Base-by-base conservation (phyloP, 2,797 vertebrate genomes). In the Coilia nasus region DNA sequence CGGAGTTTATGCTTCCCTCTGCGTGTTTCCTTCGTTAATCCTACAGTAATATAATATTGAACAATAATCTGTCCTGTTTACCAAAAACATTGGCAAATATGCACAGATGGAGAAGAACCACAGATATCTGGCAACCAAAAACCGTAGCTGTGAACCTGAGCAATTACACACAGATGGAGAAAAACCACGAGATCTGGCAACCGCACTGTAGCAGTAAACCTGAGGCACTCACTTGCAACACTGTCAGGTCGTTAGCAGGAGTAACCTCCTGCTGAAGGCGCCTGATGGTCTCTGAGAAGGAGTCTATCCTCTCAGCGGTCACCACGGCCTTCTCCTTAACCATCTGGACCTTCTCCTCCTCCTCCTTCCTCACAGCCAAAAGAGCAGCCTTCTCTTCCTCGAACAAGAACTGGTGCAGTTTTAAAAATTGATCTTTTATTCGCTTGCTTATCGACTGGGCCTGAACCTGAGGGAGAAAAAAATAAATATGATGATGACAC, bases 371-470 rank as follows among this genome's bases (percentile, higher is more conserved):
- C 46, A 96, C 88, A 0, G 88, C 93, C 1, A 90, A 91, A 47
- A 94, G 84, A 75, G 92, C 92, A 80, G 41, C 87, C 0, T 88
- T 89, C 87, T 96, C 95, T 21, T 96, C 93, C 0, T 91, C 81
- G 15, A 84, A 6, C 35, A 96, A 93, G 81, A 92, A 85, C 87
- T 92, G 90, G 84, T 91, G 94, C 28, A 96, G 93, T 88, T 93
- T 86, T 84, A 93, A 87, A 60, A 96, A 96, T 84, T 94, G 92
- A 15, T 81, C 88, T 81, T 90, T 94, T n/a, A 95, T 95, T 56
- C 64, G 19, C 35, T 17, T 89, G 81, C 93, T 90, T 9, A 92
- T 92, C 17, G 91, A 83, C 86, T 88, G 44, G 0, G 91, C 85
- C 86, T 95, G 94, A 84, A 15, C 83, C 95, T 96, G 71, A 60